Evolutionary conservation across 1,140 invertebrate species (phyloP), one percentile per base, ranked within the genome.

Genomic region (Drosophila bocki): DNA sequence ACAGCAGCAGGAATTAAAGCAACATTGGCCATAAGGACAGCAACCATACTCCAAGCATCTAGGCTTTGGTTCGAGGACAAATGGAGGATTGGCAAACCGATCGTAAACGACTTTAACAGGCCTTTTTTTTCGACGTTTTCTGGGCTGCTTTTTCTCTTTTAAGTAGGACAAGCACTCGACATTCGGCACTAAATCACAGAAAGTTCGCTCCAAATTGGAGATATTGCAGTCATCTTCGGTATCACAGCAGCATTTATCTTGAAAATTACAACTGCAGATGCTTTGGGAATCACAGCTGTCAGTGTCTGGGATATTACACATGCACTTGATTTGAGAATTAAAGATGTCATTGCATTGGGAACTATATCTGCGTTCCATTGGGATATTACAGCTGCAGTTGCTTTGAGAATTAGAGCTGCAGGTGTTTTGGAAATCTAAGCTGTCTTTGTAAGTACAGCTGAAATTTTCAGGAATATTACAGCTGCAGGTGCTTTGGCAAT

Each of bases 51-150:
- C 39, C 0, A 56, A 42, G 2, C 39, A 54, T 17, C n/a, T 37
- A 1, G 64, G 47, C 26, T 59, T 78, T 0, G 84, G 85, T 45
- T 80, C 70, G 0, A 83, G 42, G 15, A 80, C 60, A n/a, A 58
- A 56, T 0, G 84, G 83, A 1, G 84, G 80, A 70, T 7, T 47
- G 11, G 74, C 69, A 29, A 80, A 88, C 0, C 85, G 58, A 56
- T 84, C 58, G 29, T 45, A 84, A 0, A 15, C 7, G 1, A 22
- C 9, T 15, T 45, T 53, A 2, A 45, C 37, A 4, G 9, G 7
- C 44, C 22, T 42, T 17, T 71, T 71, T 19, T 68, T 82, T 1
- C 39, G 57, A 0, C 35, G 57, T 13, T 32, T 59, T 17, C 35
- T 71, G 17, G 37, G 45, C 0, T 47, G 72, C 7, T 51, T 71